Conservation (phyloP, 2,888 invertebrate genomes). For the Nephrotoma guestfalica region DNA sequence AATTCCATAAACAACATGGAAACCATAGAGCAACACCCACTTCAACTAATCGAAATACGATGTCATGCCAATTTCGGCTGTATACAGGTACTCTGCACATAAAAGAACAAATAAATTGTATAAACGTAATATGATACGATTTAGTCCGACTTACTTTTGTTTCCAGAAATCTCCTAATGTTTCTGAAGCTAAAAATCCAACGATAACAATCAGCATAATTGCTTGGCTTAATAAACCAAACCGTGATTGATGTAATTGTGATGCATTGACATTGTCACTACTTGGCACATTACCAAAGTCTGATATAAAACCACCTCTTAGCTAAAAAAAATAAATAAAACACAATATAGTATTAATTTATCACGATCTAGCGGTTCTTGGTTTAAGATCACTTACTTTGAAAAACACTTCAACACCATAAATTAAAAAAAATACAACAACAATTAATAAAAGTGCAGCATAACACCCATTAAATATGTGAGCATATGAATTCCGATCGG, state of each 20-base stretch:
- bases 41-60: slow-evolving; percentile 81
- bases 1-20: slow-evolving; percentile 92
- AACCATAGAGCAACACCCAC: slow-evolving; percentile 91
- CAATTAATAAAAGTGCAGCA: slow-evolving; percentile 77
- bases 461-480: slow-evolving; percentile 87
- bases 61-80: slow-evolving; percentile 84
- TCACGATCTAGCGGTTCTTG: not conserved
- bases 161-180: slow-evolving; percentile 89
- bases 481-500: slow-evolving; percentile 40
- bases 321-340: slow-evolving; percentile 22
- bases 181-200: slow-evolving; percentile 80
- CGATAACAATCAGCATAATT: slow-evolving; percentile 76
- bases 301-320: slow-evolving; percentile 72
- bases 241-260: slow-evolving; percentile 82
- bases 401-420: slow-evolving; percentile 92
- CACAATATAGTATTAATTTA: slow-evolving; percentile 20
- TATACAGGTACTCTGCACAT: slow-evolving; percentile 61
- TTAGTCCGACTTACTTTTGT: slow-evolving; percentile 45
- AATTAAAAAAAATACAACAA: slow-evolving; percentile 82
- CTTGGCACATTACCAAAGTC: slow-evolving; percentile 48
- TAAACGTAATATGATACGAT: slow-evolving; percentile 21
- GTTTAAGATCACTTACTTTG: slow-evolving; percentile 34
- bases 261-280: slow-evolving; percentile 51
- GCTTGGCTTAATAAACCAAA: slow-evolving; percentile 81
- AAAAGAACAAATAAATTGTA: not conserved